Conservation (phyloP, 2,797 vertebrate genomes). For the Alectoris magna region DNA sequence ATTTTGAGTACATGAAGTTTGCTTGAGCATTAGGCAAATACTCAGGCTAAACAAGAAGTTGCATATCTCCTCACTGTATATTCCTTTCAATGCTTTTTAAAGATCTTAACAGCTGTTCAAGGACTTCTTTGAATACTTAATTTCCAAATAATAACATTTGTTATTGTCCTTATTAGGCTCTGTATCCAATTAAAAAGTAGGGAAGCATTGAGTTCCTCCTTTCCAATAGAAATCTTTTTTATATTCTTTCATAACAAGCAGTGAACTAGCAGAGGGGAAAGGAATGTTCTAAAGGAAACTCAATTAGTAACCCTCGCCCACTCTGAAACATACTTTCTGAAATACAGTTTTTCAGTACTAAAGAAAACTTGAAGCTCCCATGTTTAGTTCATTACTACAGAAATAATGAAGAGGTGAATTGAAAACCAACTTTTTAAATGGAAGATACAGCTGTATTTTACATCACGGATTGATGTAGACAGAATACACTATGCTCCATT, state of each 20-base stretch:
- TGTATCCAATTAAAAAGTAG: constrained; percentile 57
- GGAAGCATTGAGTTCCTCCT: constrained; percentile 21
- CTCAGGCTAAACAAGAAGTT: neutral
- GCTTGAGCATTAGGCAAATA: neutral
- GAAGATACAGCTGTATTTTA: neutral
- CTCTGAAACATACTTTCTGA: constrained; percentile 5
- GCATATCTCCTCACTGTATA: neutral
- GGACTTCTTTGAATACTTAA: constrained; percentile 60
- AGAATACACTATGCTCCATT: neutral
- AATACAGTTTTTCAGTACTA: neutral
- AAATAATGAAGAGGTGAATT: neutral
- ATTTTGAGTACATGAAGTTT: neutral
- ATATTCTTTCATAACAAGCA: constrained; percentile 33
- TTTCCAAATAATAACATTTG: constrained; percentile 62
- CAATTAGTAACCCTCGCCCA: constrained; percentile 24
- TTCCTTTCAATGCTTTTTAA: neutral
- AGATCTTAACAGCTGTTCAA: constrained; percentile 68
- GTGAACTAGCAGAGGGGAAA: constrained; percentile 42
- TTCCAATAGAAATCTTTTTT: constrained; percentile 38
- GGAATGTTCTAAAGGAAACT: neutral
- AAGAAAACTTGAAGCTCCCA: neutral
- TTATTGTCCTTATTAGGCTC: constrained; percentile 61
- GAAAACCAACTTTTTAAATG: neutral
- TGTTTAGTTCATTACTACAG: neutral
- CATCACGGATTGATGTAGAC: neutral